phyloP scores from a whole-genome alignment of 1,140 invertebrate genomes.

The Brachionus manjavacas region DNA sequence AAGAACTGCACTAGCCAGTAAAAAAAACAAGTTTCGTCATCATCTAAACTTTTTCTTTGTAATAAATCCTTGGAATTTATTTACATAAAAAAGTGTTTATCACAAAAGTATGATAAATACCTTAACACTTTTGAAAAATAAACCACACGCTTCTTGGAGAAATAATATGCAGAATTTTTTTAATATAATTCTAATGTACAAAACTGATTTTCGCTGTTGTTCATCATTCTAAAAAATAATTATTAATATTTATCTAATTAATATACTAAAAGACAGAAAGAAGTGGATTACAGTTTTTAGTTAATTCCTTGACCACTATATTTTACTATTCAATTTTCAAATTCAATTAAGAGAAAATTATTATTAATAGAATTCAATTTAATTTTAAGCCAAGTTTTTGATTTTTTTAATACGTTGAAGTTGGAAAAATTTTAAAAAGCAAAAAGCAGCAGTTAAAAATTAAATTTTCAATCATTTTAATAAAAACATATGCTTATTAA shows the following conservation, averaged over 20 bases:
- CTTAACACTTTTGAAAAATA: conserved; percentile 3
- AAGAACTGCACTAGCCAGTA: conserved; percentile 25
- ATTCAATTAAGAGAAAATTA: too few relatives aligned
- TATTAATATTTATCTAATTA: background rate
- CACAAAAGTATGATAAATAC: background rate
- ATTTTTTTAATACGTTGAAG: too few relatives aligned
- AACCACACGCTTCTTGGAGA: background rate
- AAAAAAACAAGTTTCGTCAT: conserved; percentile 30
- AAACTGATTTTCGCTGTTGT: conserved; percentile 37
- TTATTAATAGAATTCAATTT: too few relatives aligned
- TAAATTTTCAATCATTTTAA: too few relatives aligned
- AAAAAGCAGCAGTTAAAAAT: too few relatives aligned
- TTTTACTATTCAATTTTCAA: too few relatives aligned
- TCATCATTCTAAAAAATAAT: background rate
- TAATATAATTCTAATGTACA: conserved; percentile 19
- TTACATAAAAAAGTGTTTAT: background rate
- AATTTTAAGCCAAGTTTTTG: too few relatives aligned
- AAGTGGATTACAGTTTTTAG: too few relatives aligned
- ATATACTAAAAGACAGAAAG: background rate
- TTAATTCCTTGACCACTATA: too few relatives aligned
- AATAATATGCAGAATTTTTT: conserved; percentile 26
- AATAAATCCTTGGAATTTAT: background rate
- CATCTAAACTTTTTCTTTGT: conserved; percentile 23
- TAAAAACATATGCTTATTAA: too few relatives aligned
- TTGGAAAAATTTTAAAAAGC: too few relatives aligned